Evolutionary conservation across 2,888 invertebrate genomes (phyloP), one percentile per base, ranked within the genome.

Genomic region (Troides helena): DNA sequence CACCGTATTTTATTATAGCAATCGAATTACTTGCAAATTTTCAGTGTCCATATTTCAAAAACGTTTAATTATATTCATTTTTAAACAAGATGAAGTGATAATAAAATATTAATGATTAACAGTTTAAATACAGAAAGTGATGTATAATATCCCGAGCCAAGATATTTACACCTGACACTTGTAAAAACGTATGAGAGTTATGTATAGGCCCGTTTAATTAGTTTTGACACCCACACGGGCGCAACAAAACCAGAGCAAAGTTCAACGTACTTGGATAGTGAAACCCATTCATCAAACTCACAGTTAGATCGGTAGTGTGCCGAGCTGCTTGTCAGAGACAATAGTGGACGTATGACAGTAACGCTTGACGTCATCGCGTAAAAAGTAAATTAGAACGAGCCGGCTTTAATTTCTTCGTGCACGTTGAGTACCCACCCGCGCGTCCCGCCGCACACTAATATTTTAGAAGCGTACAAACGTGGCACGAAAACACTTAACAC

Each of bases 261-360:
- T 90, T 90, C 88, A 88, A 83, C 81, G 90, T 50, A 88, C 90
- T 84, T 79, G 76, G 76, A 85, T 80, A 88, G 89, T 87, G 86
- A 88, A 88, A 89, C 80, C 85, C 86, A 90, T 90, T 90, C 89
- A 88, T 86, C 86, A 85, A 79, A 82, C 81, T 80, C 80, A 85
- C 84, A 84, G 87, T 83, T 86, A 84, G 85, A 84, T 85, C 85
- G 83, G 83, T 86, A 83, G 85, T 85, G 81, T 81, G 80, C 76
- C 76, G 73, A 68, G 59, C 71, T 68, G 75, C 69, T 74, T 80
- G 80, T 79, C 80, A 78, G 76, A 78, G 83, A 85, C 84, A 86
- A 88, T 88, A 81, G 83, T 78, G 79, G 85, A 83, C 83, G 82
- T 79, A 80, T 80, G 80, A 84, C 78, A 82, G 80, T 81, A 81